Base-by-base conservation (phyloP, 2,888 invertebrate species). In the Julus scanicus region DNA sequence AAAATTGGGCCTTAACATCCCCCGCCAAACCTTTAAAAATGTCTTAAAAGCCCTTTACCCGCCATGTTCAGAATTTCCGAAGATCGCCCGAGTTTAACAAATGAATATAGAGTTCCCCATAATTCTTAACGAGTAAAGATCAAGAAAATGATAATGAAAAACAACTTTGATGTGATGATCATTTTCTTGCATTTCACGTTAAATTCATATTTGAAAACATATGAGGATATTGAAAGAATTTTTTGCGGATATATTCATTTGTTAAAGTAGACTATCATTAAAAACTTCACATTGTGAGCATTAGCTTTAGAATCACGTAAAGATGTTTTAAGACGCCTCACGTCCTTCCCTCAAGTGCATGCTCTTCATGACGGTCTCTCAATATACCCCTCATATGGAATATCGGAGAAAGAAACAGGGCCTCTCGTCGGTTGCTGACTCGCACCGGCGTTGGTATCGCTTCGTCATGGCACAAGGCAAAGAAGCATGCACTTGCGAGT, bases 381-480 rank as follows among this genome's bases (percentile, higher is more conserved):
- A 88, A 86, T 44, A 57, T 88, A 49, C 88, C 88, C 88, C 88
- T 88, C 88, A 88, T 88, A 88, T 88, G 88, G 88, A 57, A 88
- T 44, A 63, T 71, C 39, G 86, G 86, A 44, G 37, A n/a, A 20
- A 5, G 29, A n/a, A 15, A 84, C 53, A 17, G 0, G 57, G 57
- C n/a, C 57, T 17, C 57, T 4, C 57, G 57, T 9, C n/a, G 57
- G 9, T 2, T 49, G 49, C 49, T 49, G 49, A 49, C 6, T 49
- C 13, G 49, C 49, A 49, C 49, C 49, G 49, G 57, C 9, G 57
- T 1, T 29, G 29, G 29, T 57, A n/a, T 57, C 57, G 57, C 57
- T 57, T 8, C 5, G 57, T 17, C 57, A 57, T 8, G n/a, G 17
- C n/a, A 53, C n/a, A n/a, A 57, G 57, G 57, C 57, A n/a, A 57